Evolutionary conservation across 2,888 invertebrate species (phyloP), one percentile per base, ranked within the genome.

Genomic region (Archaeoteleia sp.): DNA sequence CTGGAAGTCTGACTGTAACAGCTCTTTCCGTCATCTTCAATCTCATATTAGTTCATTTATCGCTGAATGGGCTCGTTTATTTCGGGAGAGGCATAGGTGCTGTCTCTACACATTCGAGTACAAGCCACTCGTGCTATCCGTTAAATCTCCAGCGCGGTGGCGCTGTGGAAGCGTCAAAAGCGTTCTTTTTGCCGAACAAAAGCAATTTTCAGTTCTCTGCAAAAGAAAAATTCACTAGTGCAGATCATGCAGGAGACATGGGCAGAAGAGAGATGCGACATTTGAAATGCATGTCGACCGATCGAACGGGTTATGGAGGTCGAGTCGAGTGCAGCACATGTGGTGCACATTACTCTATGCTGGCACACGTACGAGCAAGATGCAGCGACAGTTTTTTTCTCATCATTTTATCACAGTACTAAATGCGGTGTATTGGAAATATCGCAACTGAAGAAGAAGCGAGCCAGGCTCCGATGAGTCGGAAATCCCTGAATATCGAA

Each of bases 41-140:
- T 45, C 29, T 43, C 43, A 42, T 42, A 42, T n/a, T 9, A 23
- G 43, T 5, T 20, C 55, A 57, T 57, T 45, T 57, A 57, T 39
- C 45, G 39, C 46, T 57, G 55, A 57, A 57, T 57, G 46, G 39
- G 32, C 46, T 57, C 55, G 46, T 57, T 57, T 46, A 57, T 57
- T 57, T 57, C 57, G 32, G 57, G 39, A 20, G 46, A 17, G 35
- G 35, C 43, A 43, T 20, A 20, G 20, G 20, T 20, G 20, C 20
- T 20, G 5, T 20, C 20, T 20, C 5, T 5, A 35, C 29, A 45
- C 8, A 30, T 32, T 13, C 1, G 8, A 10, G 35, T 6, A 0
- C 32, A 34, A 35, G 29, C 35, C 37, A 55, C 43, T 37, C 29
- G 45, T 14, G 45, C 8, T 13, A 29, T 37, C 3, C 10, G 45